phyloP scores from a whole-genome alignment of 2,113 vertebrate species.

The Rousettus leschenaultii region DNA sequence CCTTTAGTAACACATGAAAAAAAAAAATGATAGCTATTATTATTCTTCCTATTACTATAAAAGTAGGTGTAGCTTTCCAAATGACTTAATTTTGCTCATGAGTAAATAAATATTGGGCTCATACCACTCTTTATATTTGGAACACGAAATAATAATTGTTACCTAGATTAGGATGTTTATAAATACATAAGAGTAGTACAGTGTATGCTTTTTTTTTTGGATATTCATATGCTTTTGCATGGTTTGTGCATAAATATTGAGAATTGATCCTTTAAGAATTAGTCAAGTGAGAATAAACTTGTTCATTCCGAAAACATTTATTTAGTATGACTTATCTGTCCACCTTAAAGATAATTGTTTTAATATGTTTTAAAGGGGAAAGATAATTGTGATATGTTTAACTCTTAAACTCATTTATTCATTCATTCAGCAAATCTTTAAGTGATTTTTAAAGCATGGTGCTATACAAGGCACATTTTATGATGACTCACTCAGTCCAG shows the following conservation, averaged over 20 bases:
- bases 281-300: slow-evolving; percentile 55
- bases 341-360: neutral
- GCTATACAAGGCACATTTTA: slow-evolving; percentile 42
- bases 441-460: neutral
- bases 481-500: slow-evolving; percentile 58
- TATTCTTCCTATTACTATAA: neutral
- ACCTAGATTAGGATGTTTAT: neutral
- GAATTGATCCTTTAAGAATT: slow-evolving; percentile 46
- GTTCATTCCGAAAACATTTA: slow-evolving; percentile 10
- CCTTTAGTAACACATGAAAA: neutral
- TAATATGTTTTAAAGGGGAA: neutral
- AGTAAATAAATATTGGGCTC: neutral
- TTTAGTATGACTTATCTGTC: neutral
- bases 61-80: neutral
- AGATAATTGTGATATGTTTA: slow-evolving; percentile 3
- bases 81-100: neutral
- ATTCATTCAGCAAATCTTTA: slow-evolving; percentile 24
- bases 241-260: neutral
- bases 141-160: neutral
- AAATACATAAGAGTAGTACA: neutral
- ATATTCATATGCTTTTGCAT: neutral
- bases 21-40: neutral
- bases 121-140: neutral
- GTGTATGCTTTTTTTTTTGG: neutral
- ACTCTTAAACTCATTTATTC: neutral